These are phyloP conservation scores for Linnaemya vulpina DNA, from an alignment of 2,888 invertebrate genomes.

Conservation along the genomic window DNA sequence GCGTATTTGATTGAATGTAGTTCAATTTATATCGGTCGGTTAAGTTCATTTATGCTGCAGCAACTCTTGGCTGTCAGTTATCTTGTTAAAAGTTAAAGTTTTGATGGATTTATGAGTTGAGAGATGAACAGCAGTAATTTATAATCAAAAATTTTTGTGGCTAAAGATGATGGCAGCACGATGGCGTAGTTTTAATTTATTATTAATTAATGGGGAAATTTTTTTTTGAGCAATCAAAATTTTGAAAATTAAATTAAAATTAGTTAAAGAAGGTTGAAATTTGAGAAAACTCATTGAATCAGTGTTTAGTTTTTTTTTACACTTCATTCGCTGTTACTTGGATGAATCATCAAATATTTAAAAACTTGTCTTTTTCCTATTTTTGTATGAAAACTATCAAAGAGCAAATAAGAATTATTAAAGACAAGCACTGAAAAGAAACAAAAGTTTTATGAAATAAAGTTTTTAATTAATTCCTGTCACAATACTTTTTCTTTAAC, in stretches of 20 bases:
- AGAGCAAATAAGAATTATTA: no score
- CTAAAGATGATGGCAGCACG: neutral
- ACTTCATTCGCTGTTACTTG: no score
- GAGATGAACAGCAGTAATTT: slow-evolving; percentile 15
- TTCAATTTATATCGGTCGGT: slow-evolving; percentile 40
- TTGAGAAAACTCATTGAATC: no score
- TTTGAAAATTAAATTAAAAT: neutral
- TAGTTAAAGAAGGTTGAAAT: neutral
- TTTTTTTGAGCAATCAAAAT: neutral
- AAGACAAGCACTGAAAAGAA: no score
- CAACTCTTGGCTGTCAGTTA: slow-evolving; percentile 61
- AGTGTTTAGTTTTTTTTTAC: no score
- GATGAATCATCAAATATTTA: no score
- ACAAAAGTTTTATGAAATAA: no score
- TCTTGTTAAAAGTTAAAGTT: slow-evolving; percentile 40
- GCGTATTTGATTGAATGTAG: neutral
- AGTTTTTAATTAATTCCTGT: no score
- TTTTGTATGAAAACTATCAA: no score
- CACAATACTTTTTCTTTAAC: no score
- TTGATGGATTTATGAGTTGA: slow-evolving; percentile 67
- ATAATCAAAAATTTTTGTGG: slow-evolving; percentile 9
- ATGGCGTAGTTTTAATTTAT: slow-evolving; percentile 28
- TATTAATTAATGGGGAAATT: slow-evolving; percentile 20
- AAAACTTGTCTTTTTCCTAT: no score
- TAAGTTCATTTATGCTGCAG: slow-evolving; percentile 2